These are phyloP conservation scores for Lamellibrachia luymesi DNA, from an alignment of 1,140 invertebrate species.

Conservation along the genomic window DNA sequence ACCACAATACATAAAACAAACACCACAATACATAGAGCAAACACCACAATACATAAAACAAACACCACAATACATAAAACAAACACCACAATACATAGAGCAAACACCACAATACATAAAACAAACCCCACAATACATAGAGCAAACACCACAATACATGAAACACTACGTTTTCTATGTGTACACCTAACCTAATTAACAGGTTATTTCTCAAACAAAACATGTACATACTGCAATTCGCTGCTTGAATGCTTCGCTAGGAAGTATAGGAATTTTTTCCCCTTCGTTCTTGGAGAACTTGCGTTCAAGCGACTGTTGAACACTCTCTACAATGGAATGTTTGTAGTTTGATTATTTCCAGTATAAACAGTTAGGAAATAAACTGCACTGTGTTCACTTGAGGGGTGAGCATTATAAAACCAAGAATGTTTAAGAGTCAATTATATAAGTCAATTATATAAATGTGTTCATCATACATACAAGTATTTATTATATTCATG, in stretches of 20 bases:
- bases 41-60: too few species aligned
- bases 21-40: not conserved
- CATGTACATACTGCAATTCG: slow-evolving; percentile 70
- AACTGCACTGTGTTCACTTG: too few species aligned
- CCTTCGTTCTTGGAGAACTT: slow-evolving; percentile 91
- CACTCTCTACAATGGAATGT: slow-evolving; percentile 24
- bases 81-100: too few species aligned
- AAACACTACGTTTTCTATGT: not conserved
- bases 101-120: too few species aligned
- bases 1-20: not conserved
- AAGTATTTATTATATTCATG: slow-evolving; percentile 8
- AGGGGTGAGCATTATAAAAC: too few species aligned
- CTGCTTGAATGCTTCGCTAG: slow-evolving; percentile 91
- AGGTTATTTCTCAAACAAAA: not conserved
- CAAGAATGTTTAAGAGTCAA: too few species aligned
- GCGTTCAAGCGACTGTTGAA: slow-evolving; percentile 83
- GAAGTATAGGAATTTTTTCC: slow-evolving; percentile 84
- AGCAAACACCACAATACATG: not conserved
- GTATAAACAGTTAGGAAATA: too few species aligned
- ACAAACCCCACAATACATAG: not conserved
- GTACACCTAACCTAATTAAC: not conserved
- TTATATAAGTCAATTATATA: slow-evolving; percentile 8
- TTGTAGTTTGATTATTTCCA: not conserved
- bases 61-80: too few species aligned
- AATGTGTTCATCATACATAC: slow-evolving; percentile 6